Base-by-base conservation (phyloP, 2,113 vertebrate genomes). In the Gasterosteus nipponicus region DNA sequence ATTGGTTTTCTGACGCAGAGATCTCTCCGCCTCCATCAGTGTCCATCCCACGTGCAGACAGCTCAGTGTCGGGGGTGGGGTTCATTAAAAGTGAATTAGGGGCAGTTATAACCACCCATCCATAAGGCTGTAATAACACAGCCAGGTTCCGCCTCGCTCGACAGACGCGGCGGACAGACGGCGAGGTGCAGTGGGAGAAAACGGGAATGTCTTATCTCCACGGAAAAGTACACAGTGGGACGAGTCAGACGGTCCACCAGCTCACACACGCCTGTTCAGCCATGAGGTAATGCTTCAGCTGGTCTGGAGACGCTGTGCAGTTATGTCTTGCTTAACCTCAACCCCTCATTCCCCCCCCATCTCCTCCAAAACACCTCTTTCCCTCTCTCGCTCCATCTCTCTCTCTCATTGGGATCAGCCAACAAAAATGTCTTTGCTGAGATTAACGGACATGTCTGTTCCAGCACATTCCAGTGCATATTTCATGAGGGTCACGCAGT, bases 351-450 rank as follows among this genome's bases (percentile, higher is more conserved):
- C 22, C 26, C 68, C 3, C 77, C 22, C 42, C 1, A 38, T 29
- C 54, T 65, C 70, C 16, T 7, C 35, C 35, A 38, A 38, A 38
- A 38, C 33, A 35, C 33, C 65, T 62, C 66, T 8, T 16, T 33
- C 68, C 3, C 77, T 41, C 42, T 2, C 42, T 35, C 44, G 2
- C 62, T 4, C 51, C 29, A 69, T 2, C 78, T 42, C 35, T 2
- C 44, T 39, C 53, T 60, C 67, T 49, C 73, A 63, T 64, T 86
- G 88, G 89, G 86, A 92, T 92, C 88, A 92, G 87, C 83, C 89
- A 89, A 92, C 87, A 90, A 90, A 92, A 92, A 92, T 89, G 90
- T 92, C 91, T 90, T 87, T 69, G 74, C 84, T 87, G 85, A 85
- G 87, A 92, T 89, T 85, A 92, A 85, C 86, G 90, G 91, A 92